phyloP scores from a whole-genome alignment of 2,113 vertebrate species.

The Thamnophis sirtalis region DNA sequence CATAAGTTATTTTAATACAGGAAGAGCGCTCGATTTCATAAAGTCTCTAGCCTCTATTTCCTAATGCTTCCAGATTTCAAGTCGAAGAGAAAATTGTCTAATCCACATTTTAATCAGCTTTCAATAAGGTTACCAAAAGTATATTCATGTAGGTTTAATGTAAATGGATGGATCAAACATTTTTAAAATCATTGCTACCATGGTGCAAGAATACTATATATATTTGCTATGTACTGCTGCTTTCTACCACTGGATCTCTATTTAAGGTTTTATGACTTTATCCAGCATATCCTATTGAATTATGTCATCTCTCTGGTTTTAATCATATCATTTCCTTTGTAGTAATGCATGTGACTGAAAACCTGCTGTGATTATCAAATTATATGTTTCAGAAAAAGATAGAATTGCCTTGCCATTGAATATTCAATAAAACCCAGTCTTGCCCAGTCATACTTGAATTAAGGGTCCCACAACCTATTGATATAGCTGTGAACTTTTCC shows the following conservation, averaged over 20 bases:
- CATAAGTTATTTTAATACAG: not conserved
- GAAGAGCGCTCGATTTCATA: not conserved
- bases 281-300: not conserved
- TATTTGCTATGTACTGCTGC: not conserved
- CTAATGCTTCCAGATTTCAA: not conserved
- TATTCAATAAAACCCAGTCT: not conserved
- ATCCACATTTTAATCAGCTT: not conserved
- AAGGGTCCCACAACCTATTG: constrained; percentile 45
- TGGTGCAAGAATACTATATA: not conserved
- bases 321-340: not conserved
- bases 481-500: constrained; percentile 48
- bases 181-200: not conserved
- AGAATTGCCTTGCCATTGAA: not conserved
- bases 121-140: not conserved
- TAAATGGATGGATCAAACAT: not conserved
- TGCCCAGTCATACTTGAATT: constrained; percentile 29
- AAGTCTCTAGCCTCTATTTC: not conserved
- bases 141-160: not conserved
- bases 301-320: not conserved
- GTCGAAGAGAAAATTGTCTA: not conserved
- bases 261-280: not conserved
- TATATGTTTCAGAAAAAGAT: not conserved
- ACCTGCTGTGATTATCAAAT: not conserved
- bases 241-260: not conserved
- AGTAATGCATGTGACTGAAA: not conserved